Percentiles rank a stretch among this genome's conserved stretches.
These are phyloP conservation scores for Sebastes minor DNA, from an alignment of 2,797 vertebrate species.

Conservation along the genomic window DNA sequence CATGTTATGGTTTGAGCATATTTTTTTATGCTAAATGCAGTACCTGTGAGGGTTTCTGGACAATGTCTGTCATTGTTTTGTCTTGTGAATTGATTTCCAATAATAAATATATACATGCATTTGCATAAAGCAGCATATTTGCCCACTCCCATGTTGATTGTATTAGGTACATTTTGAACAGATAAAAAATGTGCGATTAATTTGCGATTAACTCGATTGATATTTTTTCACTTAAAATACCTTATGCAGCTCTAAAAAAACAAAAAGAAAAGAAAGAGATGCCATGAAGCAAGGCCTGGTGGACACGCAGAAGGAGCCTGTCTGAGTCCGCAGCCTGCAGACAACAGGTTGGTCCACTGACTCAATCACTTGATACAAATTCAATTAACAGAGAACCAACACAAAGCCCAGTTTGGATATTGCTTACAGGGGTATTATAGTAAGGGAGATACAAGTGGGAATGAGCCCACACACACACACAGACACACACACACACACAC, in stretches of 20 bases:
- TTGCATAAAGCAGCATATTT: too few relatives aligned
- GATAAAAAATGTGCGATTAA: too few relatives aligned
- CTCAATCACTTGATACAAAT: slow-evolving; percentile 42
- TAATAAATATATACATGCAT: too few relatives aligned
- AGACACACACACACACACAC: not conserved
- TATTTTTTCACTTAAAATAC: too few relatives aligned
- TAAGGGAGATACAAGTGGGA: slow-evolving; percentile 16
- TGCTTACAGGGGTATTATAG: slow-evolving; percentile 40
- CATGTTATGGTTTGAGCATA: too few relatives aligned
- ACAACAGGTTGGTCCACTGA: slow-evolving; percentile 34
- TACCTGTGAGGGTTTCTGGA: too few relatives aligned
- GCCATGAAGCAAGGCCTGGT: not conserved
- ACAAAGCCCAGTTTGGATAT: slow-evolving; percentile 37
- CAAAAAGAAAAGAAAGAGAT: not conserved
- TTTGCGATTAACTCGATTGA: too few relatives aligned
- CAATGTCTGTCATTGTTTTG: too few relatives aligned
- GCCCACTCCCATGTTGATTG: too few relatives aligned
- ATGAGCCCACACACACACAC: slow-evolving; percentile 5
- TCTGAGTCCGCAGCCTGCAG: slow-evolving; percentile 8
- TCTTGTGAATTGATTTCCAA: too few relatives aligned
- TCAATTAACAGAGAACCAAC: slow-evolving; percentile 40
- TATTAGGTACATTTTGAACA: too few relatives aligned
- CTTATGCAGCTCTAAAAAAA: not conserved
- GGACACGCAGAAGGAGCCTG: not conserved
- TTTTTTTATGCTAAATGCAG: too few relatives aligned